Percentiles rank a stretch among this genome's conserved stretches.
Evolutionary conservation across 2,797 vertebrate genomes (phyloP).

Genomic region (Scarus forsteni): DNA sequence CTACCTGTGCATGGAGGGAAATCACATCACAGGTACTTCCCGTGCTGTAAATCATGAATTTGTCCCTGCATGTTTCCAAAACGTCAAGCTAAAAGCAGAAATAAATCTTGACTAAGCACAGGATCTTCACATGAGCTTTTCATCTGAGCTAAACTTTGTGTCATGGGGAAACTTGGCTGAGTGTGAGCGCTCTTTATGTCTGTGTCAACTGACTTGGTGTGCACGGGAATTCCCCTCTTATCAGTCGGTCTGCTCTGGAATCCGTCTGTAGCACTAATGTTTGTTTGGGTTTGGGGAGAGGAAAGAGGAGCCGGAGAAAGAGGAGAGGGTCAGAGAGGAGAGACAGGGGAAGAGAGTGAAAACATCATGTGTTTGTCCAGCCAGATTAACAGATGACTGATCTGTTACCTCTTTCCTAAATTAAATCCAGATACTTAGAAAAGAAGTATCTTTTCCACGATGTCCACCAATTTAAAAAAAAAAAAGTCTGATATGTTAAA

Average conservation of each 20-base stretch:
- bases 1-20: conserved; percentile 35
- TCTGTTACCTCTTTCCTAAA: conserved; percentile 4
- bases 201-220: conserved; percentile 49
- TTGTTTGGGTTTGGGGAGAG: conserved; percentile 70
- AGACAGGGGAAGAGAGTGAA: conserved; percentile 35
- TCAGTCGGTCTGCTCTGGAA: conserved; percentile 65
- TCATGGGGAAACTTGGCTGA: conserved; percentile 30
- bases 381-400: background rate
- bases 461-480: no score
- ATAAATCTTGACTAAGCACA: conserved; percentile 46
- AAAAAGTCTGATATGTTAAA: no score
- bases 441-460: no score
- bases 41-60: conserved; percentile 54
- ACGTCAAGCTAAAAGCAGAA: conserved; percentile 35
- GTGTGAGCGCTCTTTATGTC: background rate
- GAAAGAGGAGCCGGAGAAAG: conserved; percentile 49
- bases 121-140: conserved; percentile 39
- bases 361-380: background rate
- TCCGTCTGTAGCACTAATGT: conserved; percentile 54
- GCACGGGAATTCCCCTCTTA: conserved; percentile 75
- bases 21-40: conserved; percentile 62
- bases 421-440: background rate
- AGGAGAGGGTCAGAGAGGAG: conserved; percentile 39
- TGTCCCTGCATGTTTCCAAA: conserved; percentile 36
- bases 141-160: conserved; percentile 49